A percentile compares a stretch with the other conserved stretches of the same genome.
These are phyloP conservation scores for Vireo altiloquus DNA, from an alignment of 2,113 vertebrate species.

Conservation along the genomic window DNA sequence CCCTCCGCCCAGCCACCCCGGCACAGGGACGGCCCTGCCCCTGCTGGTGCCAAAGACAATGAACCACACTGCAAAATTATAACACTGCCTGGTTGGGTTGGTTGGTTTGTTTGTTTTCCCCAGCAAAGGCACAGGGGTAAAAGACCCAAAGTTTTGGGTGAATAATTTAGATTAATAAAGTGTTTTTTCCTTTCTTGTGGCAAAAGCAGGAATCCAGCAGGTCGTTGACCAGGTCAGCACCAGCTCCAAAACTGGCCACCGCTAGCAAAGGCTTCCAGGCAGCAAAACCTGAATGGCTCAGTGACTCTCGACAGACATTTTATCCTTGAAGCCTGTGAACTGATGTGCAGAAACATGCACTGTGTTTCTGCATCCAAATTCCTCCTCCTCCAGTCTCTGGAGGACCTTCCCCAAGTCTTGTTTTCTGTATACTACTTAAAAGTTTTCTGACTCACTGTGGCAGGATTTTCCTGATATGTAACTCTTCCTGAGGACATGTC, in stretches of 20 bases:
- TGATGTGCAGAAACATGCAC: neutral
- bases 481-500: neutral
- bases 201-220: neutral
- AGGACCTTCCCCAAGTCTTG: neutral
- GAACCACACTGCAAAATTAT: fast-evolving
- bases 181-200: neutral
- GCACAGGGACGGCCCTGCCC: fast-evolving
- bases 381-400: neutral
- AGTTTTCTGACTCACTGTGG: neutral
- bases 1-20: neutral
- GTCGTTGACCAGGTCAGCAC: neutral
- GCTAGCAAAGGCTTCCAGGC: neutral
- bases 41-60: neutral
- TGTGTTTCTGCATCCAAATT: neutral
- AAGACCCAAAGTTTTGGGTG: fast-evolving
- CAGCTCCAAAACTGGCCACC: neutral
- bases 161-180: neutral
- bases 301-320: neutral
- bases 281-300: neutral
- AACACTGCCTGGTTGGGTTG: fast-evolving
- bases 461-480: neutral
- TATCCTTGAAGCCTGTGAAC: neutral
- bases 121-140: neutral
- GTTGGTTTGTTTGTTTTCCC: neutral
- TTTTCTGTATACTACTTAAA: neutral